Base-by-base conservation (phyloP, 2,113 vertebrate species). In the Pseudorasbora parva region DNA sequence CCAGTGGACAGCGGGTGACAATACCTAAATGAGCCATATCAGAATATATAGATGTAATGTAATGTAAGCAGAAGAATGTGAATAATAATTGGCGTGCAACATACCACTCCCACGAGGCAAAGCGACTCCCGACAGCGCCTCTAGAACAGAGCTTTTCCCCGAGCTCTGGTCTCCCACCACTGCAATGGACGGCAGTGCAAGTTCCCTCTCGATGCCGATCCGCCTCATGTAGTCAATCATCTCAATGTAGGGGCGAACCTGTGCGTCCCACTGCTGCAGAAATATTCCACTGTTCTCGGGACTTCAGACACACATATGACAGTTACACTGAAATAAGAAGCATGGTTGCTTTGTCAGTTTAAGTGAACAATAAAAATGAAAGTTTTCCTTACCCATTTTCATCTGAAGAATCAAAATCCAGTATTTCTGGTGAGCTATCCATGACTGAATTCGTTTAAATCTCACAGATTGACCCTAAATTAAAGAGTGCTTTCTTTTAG, bases 121-220 rank as follows among this genome's bases (percentile, higher is more conserved):
- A 11, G 86, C 82, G 75, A 91, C 91, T 25, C 91, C 91, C 45
- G 91, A 91, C 6, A 91, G 74, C 2, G 91, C 87, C 83, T 91
- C 91, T 71, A 91, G 71, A 57, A 91, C 91, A 3, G 90, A 91
- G 81, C 90, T 91, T 81, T 91, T 91, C 45, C 90, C 90, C 0
- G 90, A 91, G 64, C 90, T 91, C 73, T 91, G 90, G 82, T 90
- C 89, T 59, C 89, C 89, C 5, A 88, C 89, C 68, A 90, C 90
- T 8, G 90, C 90, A 17, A 91, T 89, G 25, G 90, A 14, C 0
- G 90, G 90, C 59, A 90, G 76, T 2, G 82, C 68, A 41, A 91
- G 73, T 17, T 91, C 90, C 43, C 81, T 82, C 14, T 91, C 86
- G 8, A 91, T 89, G 10, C 89, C 90, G 17, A 87, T 84, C 8